Percentiles rank a stretch among this genome's conserved stretches.
Conservation (phyloP, 2,113 vertebrate species). For the Labrus mixtus region DNA sequence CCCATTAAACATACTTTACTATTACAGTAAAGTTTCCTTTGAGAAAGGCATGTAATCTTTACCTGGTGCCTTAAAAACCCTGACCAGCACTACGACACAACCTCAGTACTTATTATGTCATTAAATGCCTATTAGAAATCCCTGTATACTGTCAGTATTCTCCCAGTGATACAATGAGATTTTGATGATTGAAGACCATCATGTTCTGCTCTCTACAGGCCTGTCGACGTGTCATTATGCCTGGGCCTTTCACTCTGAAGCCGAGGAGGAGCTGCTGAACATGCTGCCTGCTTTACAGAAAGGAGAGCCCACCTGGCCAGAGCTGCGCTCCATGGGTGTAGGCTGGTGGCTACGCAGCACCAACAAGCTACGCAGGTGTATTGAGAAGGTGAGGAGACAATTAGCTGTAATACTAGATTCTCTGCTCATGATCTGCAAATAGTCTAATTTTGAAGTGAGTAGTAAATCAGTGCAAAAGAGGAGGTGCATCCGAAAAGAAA, state of each 20-base stretch:
- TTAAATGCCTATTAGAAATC: neutral
- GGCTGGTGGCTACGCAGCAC: constrained; percentile 98
- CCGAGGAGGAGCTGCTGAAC: constrained; percentile 94
- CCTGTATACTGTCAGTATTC: neutral
- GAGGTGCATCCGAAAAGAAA: neutral
- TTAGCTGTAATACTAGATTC: neutral
- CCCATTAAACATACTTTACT: constrained; percentile 28
- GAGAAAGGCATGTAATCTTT: constrained; percentile 8
- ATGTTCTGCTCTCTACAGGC: constrained; percentile 77
- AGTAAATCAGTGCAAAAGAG: neutral
- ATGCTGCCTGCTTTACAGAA: constrained; percentile 94
- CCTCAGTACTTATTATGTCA: neutral
- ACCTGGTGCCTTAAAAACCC: too few species aligned
- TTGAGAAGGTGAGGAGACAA: constrained; percentile 90
- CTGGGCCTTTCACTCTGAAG: constrained; percentile 99
- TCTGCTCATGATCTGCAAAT: neutral
- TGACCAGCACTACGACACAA: neutral
- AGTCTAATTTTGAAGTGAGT: neutral
- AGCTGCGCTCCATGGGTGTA: constrained; percentile 95
- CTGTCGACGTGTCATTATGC: constrained; percentile 95
- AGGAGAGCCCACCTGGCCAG: constrained; percentile 91
- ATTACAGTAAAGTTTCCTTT: constrained; percentile 23
- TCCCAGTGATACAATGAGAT: neutral
- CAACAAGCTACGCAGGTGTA: constrained; percentile 90
- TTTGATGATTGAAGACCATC: neutral